A percentile compares a stretch with the other conserved stretches of the same genome.
These are phyloP conservation scores for Drosophila robusta DNA, from an alignment of 2,888 invertebrate species.

Conservation along the genomic window DNA sequence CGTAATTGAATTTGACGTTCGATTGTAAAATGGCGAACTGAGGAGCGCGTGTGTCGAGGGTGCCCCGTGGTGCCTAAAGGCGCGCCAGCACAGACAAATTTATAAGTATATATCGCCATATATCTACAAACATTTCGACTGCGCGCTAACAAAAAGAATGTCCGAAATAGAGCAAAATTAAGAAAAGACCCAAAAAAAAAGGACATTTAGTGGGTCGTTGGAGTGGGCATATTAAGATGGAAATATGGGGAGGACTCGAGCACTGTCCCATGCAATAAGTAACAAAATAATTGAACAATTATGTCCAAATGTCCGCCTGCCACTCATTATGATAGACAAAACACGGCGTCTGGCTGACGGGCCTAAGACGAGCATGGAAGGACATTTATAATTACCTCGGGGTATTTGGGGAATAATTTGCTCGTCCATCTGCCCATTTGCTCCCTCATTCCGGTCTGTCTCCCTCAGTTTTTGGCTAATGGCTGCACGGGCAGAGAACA, in stretches of 20 bases:
- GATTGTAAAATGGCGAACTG: conserved; percentile 46
- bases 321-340: conserved; percentile 83
- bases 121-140: conserved; percentile 31
- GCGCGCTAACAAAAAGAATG: conserved; percentile 53
- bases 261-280: conserved; percentile 56
- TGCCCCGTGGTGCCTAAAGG: conserved; percentile 21
- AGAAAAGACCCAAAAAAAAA: conserved; percentile 14
- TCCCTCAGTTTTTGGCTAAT: conserved; percentile 50
- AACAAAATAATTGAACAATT: conserved; percentile 84
- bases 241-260: conserved; percentile 8
- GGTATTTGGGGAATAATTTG: conserved; percentile 81
- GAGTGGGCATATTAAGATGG: conserved; percentile 14
- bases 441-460: conserved; percentile 6
- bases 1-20: conserved; percentile 70
- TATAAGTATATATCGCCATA: conserved; percentile 3
- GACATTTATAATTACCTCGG: conserved; percentile 84
- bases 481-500: conserved; percentile 34
- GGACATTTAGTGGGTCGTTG: neutral
- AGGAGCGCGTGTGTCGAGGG: conserved; percentile 20
- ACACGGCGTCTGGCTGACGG: conserved; percentile 56
- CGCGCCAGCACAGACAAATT: conserved; percentile 29
- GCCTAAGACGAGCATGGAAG: conserved; percentile 70
- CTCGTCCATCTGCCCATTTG: conserved; percentile 55
- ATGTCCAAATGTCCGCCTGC: conserved; percentile 83
- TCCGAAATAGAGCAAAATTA: conserved; percentile 33